Base-by-base conservation (phyloP, 2,797 vertebrate species). In the Enteromius mattozi region DNA sequence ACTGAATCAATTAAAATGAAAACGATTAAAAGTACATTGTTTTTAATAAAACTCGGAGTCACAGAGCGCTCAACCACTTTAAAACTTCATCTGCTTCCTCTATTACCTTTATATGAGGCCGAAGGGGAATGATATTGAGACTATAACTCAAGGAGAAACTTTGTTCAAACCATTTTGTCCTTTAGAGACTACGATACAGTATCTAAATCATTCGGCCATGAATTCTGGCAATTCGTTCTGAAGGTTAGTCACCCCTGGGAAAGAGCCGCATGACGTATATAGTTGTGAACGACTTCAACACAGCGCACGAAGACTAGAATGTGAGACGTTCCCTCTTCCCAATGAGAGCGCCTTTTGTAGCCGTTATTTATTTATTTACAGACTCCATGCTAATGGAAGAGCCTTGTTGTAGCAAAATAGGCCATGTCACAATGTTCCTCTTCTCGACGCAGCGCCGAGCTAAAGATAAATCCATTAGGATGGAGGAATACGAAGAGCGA, bases 391-490 rank as follows among this genome's bases (percentile, higher is more conserved):
- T 88, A 88, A 87, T 88, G 82, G 82, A 87, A 83, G 54, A 88
- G 80, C 68, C 89, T 82, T 86, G 83, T 86, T 82, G 84, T 79
- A 70, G 84, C 76, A 83, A 89, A 86, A 86, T 81, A 81, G 84
- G 86, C 68, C 86, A 86, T 77, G 77, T 87, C 81, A 83, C 72
- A 78, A 74, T 65, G 59, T 81, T 81, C 59, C 65, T 83, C 69
- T 83, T 81, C 72, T 74, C 77, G 45, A 85, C 77, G 85, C 49
- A 79, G 77, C 16, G 33, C 72, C 5, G 47, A 72, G 78, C 80
- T 87, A 85, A 85, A 86, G 77, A 85, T 83, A 87, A 78, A 88
- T 83, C 82, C 69, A 86, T 89, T 87, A 87, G 9, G 12, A 75
- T 71, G 61, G 27, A 40, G 42, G 33, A 35, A 75, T 61, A 78